Evolutionary conservation across 2,797 vertebrate genomes (phyloP), one percentile per base, ranked within the genome.

Genomic region (Cygnus olor): DNA sequence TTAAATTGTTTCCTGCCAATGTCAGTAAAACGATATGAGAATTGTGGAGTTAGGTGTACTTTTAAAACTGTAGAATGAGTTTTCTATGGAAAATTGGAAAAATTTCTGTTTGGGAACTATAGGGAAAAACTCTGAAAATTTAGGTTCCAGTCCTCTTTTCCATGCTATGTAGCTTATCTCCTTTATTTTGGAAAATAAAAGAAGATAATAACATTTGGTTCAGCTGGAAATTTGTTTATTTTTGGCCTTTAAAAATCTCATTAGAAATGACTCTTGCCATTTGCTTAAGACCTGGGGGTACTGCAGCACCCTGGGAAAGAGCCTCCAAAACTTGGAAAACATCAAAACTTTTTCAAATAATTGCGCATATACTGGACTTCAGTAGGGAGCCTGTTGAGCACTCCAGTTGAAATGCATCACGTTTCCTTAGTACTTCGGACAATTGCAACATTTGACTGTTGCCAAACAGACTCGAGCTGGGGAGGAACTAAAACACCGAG

Each of bases 321-420:
- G 30, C 38, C 13, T 51, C 14, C 42, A 28, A 15, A 47, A 45
- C 28, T 53, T 32, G 36, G 30, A 64, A 64, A 51, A 30, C 22
- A 54, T 13, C 34, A 27, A 5, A 47, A 10, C 13, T 42, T 36
- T 51, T 60, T 38, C 16, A 14, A 40, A 21, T 12, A 15, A 14
- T 40, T n/a, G 21, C 18, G 34, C 4, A 1, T 20, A 25, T 47
- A 1, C 4, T 11, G 51, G 34, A 21, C 18, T 34, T 47, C 7
- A 36, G 11, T 20, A 32, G 15, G 40, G 21, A 22, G 14, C 63
- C 40, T 19, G 40, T 27, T 27, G n/a, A n/a, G 42, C n/a, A 22
- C 56, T 3, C 10, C 14, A 5, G 8, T 27, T 54, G 53, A 53
- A n/a, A 45, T 2, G 22, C 18, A 0, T 42, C 25, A 1, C 3